Evolutionary conservation across 2,113 vertebrate species (phyloP).

Genomic region (Coryphaenoides rupestris): DNA sequence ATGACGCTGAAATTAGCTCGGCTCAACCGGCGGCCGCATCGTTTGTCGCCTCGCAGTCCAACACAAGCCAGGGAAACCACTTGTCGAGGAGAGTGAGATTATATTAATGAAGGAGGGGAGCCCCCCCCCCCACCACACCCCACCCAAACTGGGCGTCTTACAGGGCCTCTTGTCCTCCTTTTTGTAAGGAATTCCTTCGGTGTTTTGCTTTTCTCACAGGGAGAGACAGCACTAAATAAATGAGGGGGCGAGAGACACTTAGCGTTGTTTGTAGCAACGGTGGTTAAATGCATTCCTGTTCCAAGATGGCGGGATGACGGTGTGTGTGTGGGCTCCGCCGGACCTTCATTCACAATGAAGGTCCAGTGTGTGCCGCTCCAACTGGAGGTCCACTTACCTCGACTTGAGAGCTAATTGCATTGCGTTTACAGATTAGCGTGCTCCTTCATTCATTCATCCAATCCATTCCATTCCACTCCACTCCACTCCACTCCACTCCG

Average conservation of each 20-base stretch:
- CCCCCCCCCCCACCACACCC: too few species aligned
- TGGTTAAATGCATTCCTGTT: slow-evolving; percentile 30
- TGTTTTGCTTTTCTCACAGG: slow-evolving; percentile 25
- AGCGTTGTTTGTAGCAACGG: slow-evolving; percentile 39
- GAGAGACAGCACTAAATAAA: slow-evolving; percentile 35
- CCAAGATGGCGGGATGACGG: slow-evolving; percentile 26
- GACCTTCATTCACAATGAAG: slow-evolving; percentile 37
- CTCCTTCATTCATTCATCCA: too few species aligned
- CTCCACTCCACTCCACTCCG: too few species aligned
- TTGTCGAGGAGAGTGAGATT: slow-evolving; percentile 48
- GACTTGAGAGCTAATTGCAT: slow-evolving; percentile 30
- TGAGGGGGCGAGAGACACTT: slow-evolving; percentile 48
- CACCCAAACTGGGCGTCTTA: slow-evolving; percentile 40
- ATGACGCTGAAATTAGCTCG: too few species aligned
- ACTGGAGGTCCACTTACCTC: slow-evolving; percentile 14
- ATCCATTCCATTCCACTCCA: too few species aligned
- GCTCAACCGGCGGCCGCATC: too few species aligned
- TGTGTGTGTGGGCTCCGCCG: slow-evolving; percentile 34
- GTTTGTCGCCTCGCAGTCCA: neutral
- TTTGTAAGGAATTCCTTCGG: slow-evolving; percentile 25
- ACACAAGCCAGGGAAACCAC: slow-evolving; percentile 52
- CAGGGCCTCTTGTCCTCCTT: slow-evolving; percentile 35
- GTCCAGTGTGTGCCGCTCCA: slow-evolving; percentile 34
- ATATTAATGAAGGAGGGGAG: slow-evolving; percentile 42
- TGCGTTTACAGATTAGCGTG: slow-evolving; percentile 11